Base-by-base conservation (phyloP, 2,113 vertebrate species). In the Trinectes maculatus region DNA sequence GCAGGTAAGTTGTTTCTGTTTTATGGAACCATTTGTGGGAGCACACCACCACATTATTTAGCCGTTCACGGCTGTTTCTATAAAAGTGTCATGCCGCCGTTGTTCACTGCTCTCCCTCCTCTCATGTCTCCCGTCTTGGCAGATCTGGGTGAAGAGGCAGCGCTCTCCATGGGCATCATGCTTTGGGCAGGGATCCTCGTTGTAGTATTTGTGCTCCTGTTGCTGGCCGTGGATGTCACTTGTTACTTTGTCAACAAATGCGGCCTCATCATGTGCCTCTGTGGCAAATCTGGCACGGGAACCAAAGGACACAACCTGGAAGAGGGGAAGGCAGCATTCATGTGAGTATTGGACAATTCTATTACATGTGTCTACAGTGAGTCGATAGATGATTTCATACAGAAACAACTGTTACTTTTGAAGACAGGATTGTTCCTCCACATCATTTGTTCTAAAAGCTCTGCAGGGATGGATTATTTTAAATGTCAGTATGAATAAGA, bases 201-300 rank as follows among this genome's bases (percentile, higher is more conserved):
- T 2, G 92, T 98, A 37, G 92, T 92, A 39, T 99, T 98, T 8
- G 86, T 97, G 64, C 91, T 98, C 51, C 92, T 99, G 56, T 93
- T 99, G 83, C 94, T 99, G 88, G 94, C 92, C 0, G 94, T 99
- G 83, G 98, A 99, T 25, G 91, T 98, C 89, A 96, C 96, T 88
- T 99, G 98, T 90, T 99, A 95, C 93, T 98, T 99, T 91, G 91
- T 98, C 79, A 98, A 99, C 93, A 98, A 98, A 88, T 99, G 98
- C 0, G 98, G 98, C 71, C 93, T 99, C 78, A 93, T 99, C 54
- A 99, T 99, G 98, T 99, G 97, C 89, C 86, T 99, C 57, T 99
- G 98, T 0, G 96, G 96, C 15, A 98, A 98, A 48, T 88, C 95
- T 0, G 95, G 94, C 40, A 94, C 96, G 0, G 93, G 95, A 1